Conservation (phyloP, 2,113 vertebrate species). For the Lanius ludovicianus region DNA sequence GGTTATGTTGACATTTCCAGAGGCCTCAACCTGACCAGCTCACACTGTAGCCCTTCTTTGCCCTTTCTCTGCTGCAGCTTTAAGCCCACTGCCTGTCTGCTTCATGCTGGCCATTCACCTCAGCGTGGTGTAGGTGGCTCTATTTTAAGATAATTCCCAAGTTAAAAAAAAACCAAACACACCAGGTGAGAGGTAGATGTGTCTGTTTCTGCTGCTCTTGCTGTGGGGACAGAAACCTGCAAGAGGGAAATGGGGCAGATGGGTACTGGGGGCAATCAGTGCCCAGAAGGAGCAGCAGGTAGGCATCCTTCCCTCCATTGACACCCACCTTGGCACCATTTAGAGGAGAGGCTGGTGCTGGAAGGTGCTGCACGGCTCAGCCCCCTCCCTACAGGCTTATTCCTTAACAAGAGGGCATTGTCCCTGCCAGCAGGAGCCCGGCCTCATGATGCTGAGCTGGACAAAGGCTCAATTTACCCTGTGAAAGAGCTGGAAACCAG, state of each 20-base stretch:
- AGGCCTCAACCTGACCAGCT: background rate
- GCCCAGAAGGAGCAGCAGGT: background rate
- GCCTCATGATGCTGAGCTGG: background rate
- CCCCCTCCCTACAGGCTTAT: background rate
- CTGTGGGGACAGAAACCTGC: background rate
- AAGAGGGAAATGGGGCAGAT: background rate
- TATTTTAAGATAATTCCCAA: background rate
- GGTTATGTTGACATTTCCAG: background rate
- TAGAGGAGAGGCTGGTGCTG: background rate
- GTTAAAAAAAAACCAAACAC: background rate
- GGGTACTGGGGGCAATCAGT: background rate
- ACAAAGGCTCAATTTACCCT: slow-evolving; percentile 41
- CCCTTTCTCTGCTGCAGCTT: background rate
- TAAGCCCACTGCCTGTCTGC: background rate
- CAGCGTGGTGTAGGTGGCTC: accelerated
- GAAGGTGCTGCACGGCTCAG: background rate
- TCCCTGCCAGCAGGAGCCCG: background rate
- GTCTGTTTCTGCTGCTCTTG: background rate
- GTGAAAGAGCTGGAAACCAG: background rate
- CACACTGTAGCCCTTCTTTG: background rate
- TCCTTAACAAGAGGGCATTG: slow-evolving; percentile 22
- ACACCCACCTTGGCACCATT: background rate
- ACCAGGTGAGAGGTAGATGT: background rate
- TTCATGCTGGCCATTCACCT: background rate
- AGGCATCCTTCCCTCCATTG: background rate